Conservation (phyloP, 2,888 invertebrate species). For the Choreutis nemorana region DNA sequence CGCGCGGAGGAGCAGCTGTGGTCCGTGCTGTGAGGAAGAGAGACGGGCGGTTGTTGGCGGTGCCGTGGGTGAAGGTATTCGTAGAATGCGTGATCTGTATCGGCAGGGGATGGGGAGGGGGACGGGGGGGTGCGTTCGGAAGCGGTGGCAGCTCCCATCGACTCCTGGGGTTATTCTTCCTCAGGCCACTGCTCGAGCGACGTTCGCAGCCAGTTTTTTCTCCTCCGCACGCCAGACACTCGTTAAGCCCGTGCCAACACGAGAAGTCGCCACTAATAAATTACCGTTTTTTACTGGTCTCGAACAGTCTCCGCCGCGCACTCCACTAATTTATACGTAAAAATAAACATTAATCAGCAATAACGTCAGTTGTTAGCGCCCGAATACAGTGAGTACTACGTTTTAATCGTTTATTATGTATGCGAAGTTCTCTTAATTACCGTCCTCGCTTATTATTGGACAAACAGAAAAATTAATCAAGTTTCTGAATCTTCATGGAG, state of each 20-base stretch:
- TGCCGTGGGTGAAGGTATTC: constrained; percentile 59
- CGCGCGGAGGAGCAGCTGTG: constrained; percentile 39
- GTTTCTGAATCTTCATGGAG: too few species aligned
- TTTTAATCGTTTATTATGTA: constrained; percentile 33
- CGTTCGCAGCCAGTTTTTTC: constrained; percentile 69
- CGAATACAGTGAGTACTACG: constrained; percentile 57
- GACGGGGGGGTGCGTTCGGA: constrained; percentile 60
- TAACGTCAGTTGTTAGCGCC: constrained; percentile 54
- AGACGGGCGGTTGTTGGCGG: constrained; percentile 49
- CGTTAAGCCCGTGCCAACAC: constrained; percentile 70
- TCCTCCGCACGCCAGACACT: constrained; percentile 68
- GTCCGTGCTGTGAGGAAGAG: constrained; percentile 49
- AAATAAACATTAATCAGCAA: constrained; percentile 61
- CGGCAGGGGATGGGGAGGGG: constrained; percentile 47
- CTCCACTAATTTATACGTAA: constrained; percentile 60
- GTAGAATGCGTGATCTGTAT: constrained; percentile 68
- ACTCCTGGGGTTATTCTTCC: constrained; percentile 69
- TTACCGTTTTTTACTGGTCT: constrained; percentile 64
- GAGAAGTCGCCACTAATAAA: constrained; percentile 71
- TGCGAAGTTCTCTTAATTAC: constrained; percentile 35
- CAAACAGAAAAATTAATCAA: background rate
- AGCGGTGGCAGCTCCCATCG: constrained; percentile 67
- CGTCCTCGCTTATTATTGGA: too few species aligned
- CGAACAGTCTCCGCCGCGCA: constrained; percentile 65
- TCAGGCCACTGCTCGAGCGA: constrained; percentile 66